phyloP scores from a whole-genome alignment of 1,140 invertebrate species.

The Pseudoatta argentina region DNA sequence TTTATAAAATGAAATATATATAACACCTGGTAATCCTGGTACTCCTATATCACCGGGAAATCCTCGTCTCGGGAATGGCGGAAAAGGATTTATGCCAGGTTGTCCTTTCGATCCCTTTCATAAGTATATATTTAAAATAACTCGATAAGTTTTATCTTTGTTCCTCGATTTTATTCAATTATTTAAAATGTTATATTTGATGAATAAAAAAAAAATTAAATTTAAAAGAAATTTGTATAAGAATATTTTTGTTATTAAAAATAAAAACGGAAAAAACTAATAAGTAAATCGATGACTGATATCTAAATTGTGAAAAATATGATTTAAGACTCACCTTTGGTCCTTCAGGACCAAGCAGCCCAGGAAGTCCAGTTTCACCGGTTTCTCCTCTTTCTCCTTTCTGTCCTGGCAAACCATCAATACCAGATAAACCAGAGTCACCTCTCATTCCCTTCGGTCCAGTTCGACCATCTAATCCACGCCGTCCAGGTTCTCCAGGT shows the following conservation, averaged over 20 bases:
- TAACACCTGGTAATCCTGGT: conserved; percentile 80
- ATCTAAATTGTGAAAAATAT: neutral
- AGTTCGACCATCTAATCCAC: conserved; percentile 82
- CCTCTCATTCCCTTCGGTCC: conserved; percentile 84
- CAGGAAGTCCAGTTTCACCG: conserved; percentile 86
- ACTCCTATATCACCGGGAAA: conserved; percentile 83
- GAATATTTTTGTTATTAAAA: neutral
- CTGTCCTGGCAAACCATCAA: conserved; percentile 77
- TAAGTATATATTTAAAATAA: neutral
- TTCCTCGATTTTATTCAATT: neutral
- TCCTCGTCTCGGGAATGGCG: conserved; percentile 82
- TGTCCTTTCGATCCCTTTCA: conserved; percentile 87
- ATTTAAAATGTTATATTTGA: neutral
- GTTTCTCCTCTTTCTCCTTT: conserved; percentile 86
- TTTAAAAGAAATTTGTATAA: neutral
- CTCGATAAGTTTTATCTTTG: neutral
- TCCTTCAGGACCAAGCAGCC: conserved; percentile 84
- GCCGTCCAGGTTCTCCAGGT: conserved; percentile 84
- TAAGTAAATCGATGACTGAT: neutral
- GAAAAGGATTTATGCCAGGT: conserved; percentile 84
- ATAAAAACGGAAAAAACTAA: neutral
- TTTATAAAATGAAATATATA: neutral
- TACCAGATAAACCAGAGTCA: conserved; percentile 74
- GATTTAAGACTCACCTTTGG: conserved; percentile 73
- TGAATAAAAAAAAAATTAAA: neutral